Evolutionary conservation across 2,113 vertebrate genomes (phyloP).

Genomic region (Aramus guarauna): DNA sequence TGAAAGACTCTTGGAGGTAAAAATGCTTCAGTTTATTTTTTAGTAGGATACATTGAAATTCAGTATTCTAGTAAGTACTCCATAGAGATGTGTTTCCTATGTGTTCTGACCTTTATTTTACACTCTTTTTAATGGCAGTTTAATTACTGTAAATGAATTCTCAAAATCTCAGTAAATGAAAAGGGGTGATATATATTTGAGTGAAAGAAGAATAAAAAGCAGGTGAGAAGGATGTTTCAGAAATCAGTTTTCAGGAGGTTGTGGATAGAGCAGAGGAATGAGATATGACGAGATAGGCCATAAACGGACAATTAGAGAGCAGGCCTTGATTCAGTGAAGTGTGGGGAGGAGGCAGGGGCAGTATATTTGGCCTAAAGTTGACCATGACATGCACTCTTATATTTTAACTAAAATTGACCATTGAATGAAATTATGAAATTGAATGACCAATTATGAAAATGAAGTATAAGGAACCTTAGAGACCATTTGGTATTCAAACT

Average conservation of each 20-base stretch:
- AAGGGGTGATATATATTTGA: rapidly evolving
- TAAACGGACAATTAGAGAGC: not conserved
- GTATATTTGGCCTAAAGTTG: not conserved
- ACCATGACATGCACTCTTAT: not conserved
- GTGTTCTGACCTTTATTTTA: not conserved
- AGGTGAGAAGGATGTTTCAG: not conserved
- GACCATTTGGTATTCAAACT: not conserved
- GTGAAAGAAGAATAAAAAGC: not conserved
- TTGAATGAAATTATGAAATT: too few species aligned
- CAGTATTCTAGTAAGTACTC: not conserved
- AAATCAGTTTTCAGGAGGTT: not conserved
- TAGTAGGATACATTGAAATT: not conserved
- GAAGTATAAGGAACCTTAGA: not conserved
- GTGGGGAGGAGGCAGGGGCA: not conserved
- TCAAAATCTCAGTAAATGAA: not conserved
- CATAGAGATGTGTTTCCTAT: not conserved
- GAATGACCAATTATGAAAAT: not conserved
- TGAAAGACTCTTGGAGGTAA: not conserved
- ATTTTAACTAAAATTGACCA: not conserved
- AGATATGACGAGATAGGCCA: not conserved
- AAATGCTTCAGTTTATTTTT: not conserved
- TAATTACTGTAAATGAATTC: not conserved
- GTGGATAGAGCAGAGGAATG: not conserved
- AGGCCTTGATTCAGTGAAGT: not conserved
- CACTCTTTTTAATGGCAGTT: not conserved